Conservation (phyloP, 53 echinoderm and acorn worm species). For the Echinometra lucunter region DNA sequence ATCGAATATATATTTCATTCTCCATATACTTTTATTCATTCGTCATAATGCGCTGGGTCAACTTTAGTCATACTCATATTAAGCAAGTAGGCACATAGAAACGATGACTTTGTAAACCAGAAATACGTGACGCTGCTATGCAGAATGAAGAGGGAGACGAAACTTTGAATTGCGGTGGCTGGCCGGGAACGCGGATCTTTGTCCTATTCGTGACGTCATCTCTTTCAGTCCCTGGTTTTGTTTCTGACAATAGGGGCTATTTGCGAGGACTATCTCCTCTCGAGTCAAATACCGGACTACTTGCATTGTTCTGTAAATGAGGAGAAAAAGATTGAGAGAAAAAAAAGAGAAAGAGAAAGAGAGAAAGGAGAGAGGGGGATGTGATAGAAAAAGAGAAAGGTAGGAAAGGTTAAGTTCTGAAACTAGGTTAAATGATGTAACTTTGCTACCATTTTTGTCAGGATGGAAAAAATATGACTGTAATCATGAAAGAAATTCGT, state of each 20-base stretch:
- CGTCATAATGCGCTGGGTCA: neutral
- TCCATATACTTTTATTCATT: neutral
- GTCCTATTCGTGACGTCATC: neutral
- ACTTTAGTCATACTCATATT: constrained; percentile 13
- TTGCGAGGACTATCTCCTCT: constrained; percentile 20
- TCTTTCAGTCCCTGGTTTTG: constrained; percentile 5
- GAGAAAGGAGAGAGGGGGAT: neutral
- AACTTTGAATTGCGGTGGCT: neutral
- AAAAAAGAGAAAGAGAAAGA: neutral
- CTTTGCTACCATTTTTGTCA: no score
- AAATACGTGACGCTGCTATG: constrained; percentile 12
- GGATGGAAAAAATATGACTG: no score
- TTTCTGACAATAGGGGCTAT: constrained; percentile 30
- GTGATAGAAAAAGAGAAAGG: neutral
- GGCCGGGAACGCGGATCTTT: neutral
- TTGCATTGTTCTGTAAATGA: neutral
- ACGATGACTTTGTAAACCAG: neutral
- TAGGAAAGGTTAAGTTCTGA: no score
- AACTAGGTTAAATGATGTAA: no score
- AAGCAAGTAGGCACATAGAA: neutral
- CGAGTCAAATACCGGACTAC: constrained; percentile 28
- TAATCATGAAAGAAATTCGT: no score
- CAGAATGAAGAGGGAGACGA: neutral
- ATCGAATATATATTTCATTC: neutral
- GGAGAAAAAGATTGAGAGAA: neutral